Base-by-base conservation (phyloP, 2,888 invertebrate genomes). In the Eulithis testata region DNA sequence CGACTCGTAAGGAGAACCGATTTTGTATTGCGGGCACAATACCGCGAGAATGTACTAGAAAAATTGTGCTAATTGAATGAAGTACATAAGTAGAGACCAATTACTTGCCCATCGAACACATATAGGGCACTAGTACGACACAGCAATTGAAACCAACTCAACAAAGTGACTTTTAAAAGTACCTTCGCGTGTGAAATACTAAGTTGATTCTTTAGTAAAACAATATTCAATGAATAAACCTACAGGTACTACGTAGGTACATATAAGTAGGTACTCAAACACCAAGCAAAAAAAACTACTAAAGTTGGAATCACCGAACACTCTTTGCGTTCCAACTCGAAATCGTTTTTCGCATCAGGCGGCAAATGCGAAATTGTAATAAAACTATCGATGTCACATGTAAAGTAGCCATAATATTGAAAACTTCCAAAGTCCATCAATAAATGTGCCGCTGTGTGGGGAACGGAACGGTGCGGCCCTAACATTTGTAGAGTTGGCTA, bases 361-460 rank as follows among this genome's bases (percentile, higher is more conserved):
- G 91, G 92, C 91, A 93, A 93, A 93, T 93, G 92, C 86, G 88
- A 92, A 91, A 90, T 91, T 87, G 92, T 92, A 93, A 93, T 93
- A 93, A 93, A 93, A 91, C 87, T 90, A 87, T 87, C 87, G 87
- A 80, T 84, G 84, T 84, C 82, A 87, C 89, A 92, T 92, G 93
- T 92, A 93, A 92, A 92, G 89, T 89, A 91, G 88, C 89, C 87
- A 91, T 93, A 90, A 92, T 91, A 91, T 90, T 92, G 92, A 90
- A 93, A 92, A 92, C 86, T 93, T 91, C 89, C 88, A 91, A 91
- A 91, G 89, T 89, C 91, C 92, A 91, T 91, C 93, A 92, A 93
- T 92, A 93, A 93, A 90, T 88, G 90, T 88, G 87, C 77, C 86
- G 84, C 84, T 83, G 88, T 83, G 83, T 85, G 86, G 91, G 90